Conservation (phyloP, 1,140 invertebrate genomes). For the Brachystomella parvula region DNA sequence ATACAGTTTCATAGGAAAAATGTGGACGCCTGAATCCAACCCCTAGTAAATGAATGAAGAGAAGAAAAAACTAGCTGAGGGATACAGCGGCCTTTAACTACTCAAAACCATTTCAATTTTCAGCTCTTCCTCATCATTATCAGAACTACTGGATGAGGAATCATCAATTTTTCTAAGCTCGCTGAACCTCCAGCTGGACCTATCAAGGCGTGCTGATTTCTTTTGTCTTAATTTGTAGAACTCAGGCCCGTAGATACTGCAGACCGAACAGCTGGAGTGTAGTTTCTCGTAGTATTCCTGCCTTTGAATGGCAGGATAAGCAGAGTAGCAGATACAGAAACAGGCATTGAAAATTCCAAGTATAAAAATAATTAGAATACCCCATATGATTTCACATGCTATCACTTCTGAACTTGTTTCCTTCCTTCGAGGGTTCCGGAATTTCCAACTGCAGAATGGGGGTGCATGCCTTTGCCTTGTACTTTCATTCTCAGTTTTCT, state of each 20-base stretch:
- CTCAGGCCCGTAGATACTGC: not conserved
- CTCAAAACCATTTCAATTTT: too few species aligned
- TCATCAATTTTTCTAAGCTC: not conserved
- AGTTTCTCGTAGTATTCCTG: not conserved
- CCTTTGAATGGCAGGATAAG: not conserved
- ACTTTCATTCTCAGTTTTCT: not conserved
- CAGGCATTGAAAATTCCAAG: not conserved
- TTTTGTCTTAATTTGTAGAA: not conserved
- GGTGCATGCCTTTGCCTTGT: not conserved
- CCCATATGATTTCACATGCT: not conserved
- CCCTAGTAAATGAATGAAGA: not conserved
- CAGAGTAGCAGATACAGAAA: not conserved
- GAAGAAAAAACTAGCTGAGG: too few species aligned
- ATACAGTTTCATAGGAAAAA: not conserved
- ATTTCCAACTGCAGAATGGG: not conserved
- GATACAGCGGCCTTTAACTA: too few species aligned
- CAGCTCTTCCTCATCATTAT: not conserved
- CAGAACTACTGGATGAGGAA: not conserved
- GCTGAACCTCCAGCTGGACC: not conserved
- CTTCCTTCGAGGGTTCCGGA: not conserved
- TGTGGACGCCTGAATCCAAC: constrained; percentile 1
- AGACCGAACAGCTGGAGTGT: not conserved
- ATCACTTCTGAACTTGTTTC: not conserved
- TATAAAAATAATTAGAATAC: not conserved
- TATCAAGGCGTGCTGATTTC: not conserved